phyloP scores from a whole-genome alignment of 1,140 invertebrate genomes.

The Camponotus floridanus region DNA sequence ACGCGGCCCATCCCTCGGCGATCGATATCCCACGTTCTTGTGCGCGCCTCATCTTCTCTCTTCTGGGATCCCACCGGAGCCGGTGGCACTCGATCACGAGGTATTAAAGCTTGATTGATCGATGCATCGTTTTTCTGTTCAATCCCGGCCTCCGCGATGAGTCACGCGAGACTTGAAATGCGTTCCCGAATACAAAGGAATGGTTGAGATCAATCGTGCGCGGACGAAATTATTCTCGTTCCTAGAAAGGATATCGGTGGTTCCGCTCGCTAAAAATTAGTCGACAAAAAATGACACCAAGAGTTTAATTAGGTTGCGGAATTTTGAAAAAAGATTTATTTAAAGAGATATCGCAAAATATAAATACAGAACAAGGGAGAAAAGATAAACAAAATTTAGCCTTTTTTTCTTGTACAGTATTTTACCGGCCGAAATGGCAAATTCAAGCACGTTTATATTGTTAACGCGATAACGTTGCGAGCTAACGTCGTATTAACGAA shows the following conservation, averaged over 20 bases:
- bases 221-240: constrained; percentile 31
- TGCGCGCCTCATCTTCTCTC: constrained; percentile 20
- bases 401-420: background rate
- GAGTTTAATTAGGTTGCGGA: background rate
- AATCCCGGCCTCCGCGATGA: constrained; percentile 31
- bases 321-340: background rate
- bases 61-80: constrained; percentile 39
- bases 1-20: constrained; percentile 45
- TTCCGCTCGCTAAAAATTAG: background rate
- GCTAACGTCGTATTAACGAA: constrained; percentile 30
- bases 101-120: constrained; percentile 60
- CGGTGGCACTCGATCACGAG: constrained; percentile 60
- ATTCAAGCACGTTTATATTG: constrained; percentile 3
- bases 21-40: constrained; percentile 63
- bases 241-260: constrained; percentile 10
- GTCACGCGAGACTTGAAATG: constrained; percentile 46
- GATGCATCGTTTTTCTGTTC: constrained; percentile 50
- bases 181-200: constrained; percentile 45
- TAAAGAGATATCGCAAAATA: too few relatives aligned
- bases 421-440: background rate
- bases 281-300: background rate
- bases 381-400: background rate
- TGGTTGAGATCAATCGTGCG: constrained; percentile 38
- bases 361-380: too few relatives aligned
- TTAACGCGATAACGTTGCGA: background rate